A percentile compares a stretch with the other conserved stretches of the same genome.
phyloP scores from a whole-genome alignment of 1,140 invertebrate species.

The Drosophila ogumai region DNA sequence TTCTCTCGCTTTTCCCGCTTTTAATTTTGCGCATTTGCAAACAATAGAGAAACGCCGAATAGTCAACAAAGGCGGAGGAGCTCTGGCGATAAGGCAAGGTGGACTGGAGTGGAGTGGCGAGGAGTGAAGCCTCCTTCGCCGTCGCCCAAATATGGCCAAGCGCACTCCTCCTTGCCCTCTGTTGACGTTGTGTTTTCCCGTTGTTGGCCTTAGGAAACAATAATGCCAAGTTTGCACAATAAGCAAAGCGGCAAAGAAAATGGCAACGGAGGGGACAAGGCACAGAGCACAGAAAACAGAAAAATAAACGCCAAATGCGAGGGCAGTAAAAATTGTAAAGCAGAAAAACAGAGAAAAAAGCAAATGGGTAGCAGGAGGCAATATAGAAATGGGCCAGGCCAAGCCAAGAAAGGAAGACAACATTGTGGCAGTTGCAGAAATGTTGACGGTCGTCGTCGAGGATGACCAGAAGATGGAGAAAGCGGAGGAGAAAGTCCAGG shows the following conservation, averaged over 20 bases:
- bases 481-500: constrained; percentile 6
- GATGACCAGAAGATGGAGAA: constrained; percentile 2
- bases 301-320: constrained; percentile 71
- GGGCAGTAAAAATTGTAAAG: constrained; percentile 82
- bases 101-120: constrained; percentile 17
- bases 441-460: constrained; percentile 47
- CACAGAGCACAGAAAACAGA: constrained; percentile 16
- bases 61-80: constrained; percentile 65
- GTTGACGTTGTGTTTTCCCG: constrained; percentile 80
- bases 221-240: constrained; percentile 84
- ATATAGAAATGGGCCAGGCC: constrained; percentile 73
- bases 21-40: constrained; percentile 81
- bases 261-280: background rate
- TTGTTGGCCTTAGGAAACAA: constrained; percentile 82
- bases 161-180: constrained; percentile 59
- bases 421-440: constrained; percentile 83
- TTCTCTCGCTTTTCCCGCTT: constrained; percentile 32
- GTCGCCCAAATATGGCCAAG: constrained; percentile 26
- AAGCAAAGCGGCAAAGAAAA: constrained; percentile 58
- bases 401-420: constrained; percentile 71
- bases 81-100: constrained; percentile 61
- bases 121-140: constrained; percentile 25
- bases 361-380: constrained; percentile 29
- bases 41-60: constrained; percentile 71
- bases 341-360: constrained; percentile 31